Evolutionary conservation across 1,140 invertebrate genomes (phyloP), one percentile per base, ranked within the genome.

Genomic region (Drosophila mayri): DNA sequence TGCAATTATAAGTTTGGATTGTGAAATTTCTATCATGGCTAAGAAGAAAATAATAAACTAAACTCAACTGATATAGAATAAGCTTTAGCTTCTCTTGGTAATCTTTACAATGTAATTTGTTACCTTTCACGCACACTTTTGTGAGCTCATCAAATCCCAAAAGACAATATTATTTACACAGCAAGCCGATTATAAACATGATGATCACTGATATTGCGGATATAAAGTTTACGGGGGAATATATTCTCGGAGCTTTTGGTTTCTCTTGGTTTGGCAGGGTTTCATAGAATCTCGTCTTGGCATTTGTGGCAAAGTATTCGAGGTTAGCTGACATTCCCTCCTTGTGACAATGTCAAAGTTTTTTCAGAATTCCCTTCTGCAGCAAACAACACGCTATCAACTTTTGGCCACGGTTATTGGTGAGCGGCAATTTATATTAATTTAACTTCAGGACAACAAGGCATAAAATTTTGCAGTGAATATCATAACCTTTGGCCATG

Each of bases 401-500:
- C 59, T 92, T 6, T 50, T 92, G 37, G 85, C 84, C 18, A 91
- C 90, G 4, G 14, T 91, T 0, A 80, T 83, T 41, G 90, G 90
- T 92, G 22, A 74, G 71, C 2, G 9, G 0, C 1, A 32, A 37
- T 9, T 6, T 16, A 6, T 22, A 12, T 4, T 6, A 11, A 7
- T 32, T 49, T 32, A 8, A 0, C n/a, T 7, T 3, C 2, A 3
- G 2, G 9, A 0, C 9, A 8, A 40, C 11, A 28, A 47, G 25
- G 16, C 7, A 1, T 6, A 0, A 5, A 0, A 11, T 18, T 18
- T 43, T 20, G 12, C 40, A 94, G 93, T 92, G 0, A 93, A 93
- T 35, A 90, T 94, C 28, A 92, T 93, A 14, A 93, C 93, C 4
- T 93, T 94, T 54, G 88, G 91, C 0, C 93, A 93, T 77, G 93